phyloP scores from a whole-genome alignment of 1,140 invertebrate genomes.

The Planococcus citri region DNA sequence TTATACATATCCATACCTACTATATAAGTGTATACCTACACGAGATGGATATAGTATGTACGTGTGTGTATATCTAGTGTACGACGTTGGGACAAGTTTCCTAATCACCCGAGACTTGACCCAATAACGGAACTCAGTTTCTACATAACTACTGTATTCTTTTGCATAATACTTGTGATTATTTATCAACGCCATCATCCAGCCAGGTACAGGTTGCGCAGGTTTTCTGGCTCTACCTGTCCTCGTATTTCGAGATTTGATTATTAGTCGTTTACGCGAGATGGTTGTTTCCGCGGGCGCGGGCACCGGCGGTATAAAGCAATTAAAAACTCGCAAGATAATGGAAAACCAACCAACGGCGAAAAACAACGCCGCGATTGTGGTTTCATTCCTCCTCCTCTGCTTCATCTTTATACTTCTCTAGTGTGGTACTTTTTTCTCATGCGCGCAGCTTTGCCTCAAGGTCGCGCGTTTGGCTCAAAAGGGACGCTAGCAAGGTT shows the following conservation, averaged over 20 bases:
- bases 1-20: too few relatives aligned
- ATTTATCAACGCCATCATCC: slow-evolving; percentile 2
- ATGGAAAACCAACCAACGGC: not conserved
- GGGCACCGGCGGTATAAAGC: not conserved
- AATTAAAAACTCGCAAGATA: not conserved
- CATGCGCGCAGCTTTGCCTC: too few relatives aligned
- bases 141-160: slow-evolving; percentile 7
- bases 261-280: not conserved
- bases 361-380: not conserved
- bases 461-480: too few relatives aligned
- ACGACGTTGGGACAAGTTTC: slow-evolving; percentile 1
- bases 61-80: not conserved
- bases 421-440: too few relatives aligned
- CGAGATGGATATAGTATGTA: not conserved
- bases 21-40: too few relatives aligned
- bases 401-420: too few relatives aligned
- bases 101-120: slow-evolving; percentile 1
- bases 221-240: slow-evolving; percentile 1
- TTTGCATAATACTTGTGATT: slow-evolving; percentile 7
- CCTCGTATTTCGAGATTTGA: slow-evolving; percentile 6
- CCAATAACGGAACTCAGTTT: slow-evolving; percentile 6
- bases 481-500: too few relatives aligned
- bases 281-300: not conserved
- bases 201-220: slow-evolving; percentile 1
- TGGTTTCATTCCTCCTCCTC: too few relatives aligned